Base-by-base conservation (phyloP, 2,888 invertebrate genomes). In the Acheta domesticus region DNA sequence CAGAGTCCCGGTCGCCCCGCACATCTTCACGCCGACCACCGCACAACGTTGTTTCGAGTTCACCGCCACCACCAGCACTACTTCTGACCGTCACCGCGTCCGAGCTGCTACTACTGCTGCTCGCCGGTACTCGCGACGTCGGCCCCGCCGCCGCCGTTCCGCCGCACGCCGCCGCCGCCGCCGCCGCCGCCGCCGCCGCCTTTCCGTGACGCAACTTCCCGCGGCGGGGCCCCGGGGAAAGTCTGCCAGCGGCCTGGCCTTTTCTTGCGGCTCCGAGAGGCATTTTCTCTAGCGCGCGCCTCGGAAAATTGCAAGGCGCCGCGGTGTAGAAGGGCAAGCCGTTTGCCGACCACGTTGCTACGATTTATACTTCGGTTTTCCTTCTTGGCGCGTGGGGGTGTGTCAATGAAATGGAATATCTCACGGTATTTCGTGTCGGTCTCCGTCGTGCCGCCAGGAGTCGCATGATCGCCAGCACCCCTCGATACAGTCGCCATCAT, bases 121-220 rank as follows among this genome's bases (percentile, higher is more conserved):
- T n/a, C 16, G 62, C 62, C 62, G 62, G 62, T n/a, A n/a, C 14
- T 16, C n/a, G 14, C 62, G 14, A n/a, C 62, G 62, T 16, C 62
- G 12, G 62, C 62, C 49, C n/a, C n/a, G n/a, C n/a, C 76, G n/a
- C 49, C n/a, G 48, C 12, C 48, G 76, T 19, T 48, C 76, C 49
- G 20, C 49, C 76, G 49, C 19, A 14, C 23, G 23, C 48, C 76
- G 48, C 49, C 49, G 49, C 20, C 23, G 23, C 36, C 36, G 36
- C 36, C 36, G 36, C 76, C 49, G 76, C 49, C 76, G 48, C 36
- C 79, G 77, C 62, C 77, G 74, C 79, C 74, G 77, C 73, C 49
- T 79, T 16, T 75, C 77, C 48, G 77, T 79, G 79, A 79, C 79
- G 79, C 77, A 20, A 77, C 49, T 79, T 79, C 79, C 79, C 77